Evolutionary conservation across 2,113 vertebrate species (phyloP), one percentile per base, ranked within the genome.

Genomic region (Laterallus jamaicensis): DNA sequence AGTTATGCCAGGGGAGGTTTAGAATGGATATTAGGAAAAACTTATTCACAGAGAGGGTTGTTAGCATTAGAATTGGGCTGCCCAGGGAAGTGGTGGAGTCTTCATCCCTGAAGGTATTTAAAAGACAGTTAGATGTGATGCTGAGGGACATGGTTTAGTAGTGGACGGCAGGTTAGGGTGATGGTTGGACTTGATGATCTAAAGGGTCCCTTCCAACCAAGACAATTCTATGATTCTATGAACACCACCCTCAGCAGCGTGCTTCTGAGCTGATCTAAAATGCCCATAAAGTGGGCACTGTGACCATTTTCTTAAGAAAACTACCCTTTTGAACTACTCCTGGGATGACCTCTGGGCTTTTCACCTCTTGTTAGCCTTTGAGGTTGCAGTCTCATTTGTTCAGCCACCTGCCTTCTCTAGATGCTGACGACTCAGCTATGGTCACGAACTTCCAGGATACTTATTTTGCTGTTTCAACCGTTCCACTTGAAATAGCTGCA

Each of bases 211-310:
- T 47, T 47, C 8, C 44, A 47, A 47, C 17, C 44, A 47, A 47
- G 44, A 47, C 44, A 47, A 47, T 47, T 47, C 44, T 47, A 47
- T 47, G 44, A 47, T 47, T 47, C 17, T 47, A 47, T 47, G 44
- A 7, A 68, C 2, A 28, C 2, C 15, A 15, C 22, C 12, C 20
- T 69, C 29, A 39, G 16, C 49, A 71, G 19, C 28, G 39, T 17
- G 15, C 8, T 73, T 17, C 64, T 75, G 49, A 58, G 37, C 17
- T 54, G 10, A 15, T 39, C 44, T n/a, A 64, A 86, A 82, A 54
- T 1, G 1, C 11, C n/a, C 29, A 26, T 49, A 24, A 64, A 8
- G 67, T 31, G 9, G 18, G 1, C 44, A n/a, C 10, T 0, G 0
- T 12, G 35, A 56, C 6, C 2, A 32, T 66, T 70, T 73, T 82